Conservation (phyloP, 1,140 invertebrate species). For the Tetragnatha versicolor region DNA sequence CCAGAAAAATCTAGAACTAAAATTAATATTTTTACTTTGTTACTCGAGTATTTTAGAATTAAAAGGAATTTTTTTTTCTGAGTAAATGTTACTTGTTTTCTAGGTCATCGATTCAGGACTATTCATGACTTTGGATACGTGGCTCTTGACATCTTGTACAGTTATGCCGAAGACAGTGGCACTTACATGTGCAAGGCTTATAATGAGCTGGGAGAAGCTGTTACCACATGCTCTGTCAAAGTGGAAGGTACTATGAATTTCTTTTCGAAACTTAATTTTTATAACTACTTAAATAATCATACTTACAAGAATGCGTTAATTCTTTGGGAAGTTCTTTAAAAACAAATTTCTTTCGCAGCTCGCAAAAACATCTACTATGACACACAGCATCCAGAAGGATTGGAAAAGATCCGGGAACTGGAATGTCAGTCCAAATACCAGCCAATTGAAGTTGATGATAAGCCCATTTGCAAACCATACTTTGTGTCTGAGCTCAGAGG, state of each 20-base stretch:
- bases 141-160: slow-evolving; percentile 68
- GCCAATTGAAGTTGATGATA: slow-evolving; percentile 69
- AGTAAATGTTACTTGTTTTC: not conserved
- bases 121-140: slow-evolving; percentile 66
- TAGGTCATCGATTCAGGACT: slow-evolving; percentile 76
- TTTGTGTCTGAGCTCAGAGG: slow-evolving; percentile 88
- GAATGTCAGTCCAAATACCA: slow-evolving; percentile 73
- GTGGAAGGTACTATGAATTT: slow-evolving; percentile 75
- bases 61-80: slow-evolving; percentile 54
- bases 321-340: not conserved
- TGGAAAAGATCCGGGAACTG: slow-evolving; percentile 88
- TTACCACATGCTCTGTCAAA: slow-evolving; percentile 86
- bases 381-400: slow-evolving; percentile 92
- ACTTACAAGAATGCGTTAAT: not conserved
- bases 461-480: slow-evolving; percentile 79
- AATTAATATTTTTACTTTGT: not conserved
- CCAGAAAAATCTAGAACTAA: not conserved
- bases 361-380: slow-evolving; percentile 83
- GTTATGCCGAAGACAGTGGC: slow-evolving; percentile 65
- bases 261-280: not conserved
- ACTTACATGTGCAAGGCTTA: slow-evolving; percentile 78
- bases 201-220: slow-evolving; percentile 74
- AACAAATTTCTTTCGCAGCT: slow-evolving; percentile 58
- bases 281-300: not conserved
- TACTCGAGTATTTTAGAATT: slow-evolving; percentile 60